Evolutionary conservation across 1,140 invertebrate species (phyloP).

Genomic region (Drosophila grimshawi): DNA sequence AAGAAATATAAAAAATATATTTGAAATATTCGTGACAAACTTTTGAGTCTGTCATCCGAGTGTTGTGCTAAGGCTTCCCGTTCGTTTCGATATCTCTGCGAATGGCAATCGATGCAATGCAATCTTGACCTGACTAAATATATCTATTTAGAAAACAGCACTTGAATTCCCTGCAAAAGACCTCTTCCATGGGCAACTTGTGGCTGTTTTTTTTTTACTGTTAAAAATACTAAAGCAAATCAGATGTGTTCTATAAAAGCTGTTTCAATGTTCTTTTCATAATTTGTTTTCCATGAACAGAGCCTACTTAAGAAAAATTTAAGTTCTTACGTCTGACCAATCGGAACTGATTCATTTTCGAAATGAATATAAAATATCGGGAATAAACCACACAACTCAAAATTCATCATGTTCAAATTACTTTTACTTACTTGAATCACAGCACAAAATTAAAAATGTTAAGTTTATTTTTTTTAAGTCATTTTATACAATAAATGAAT

Average conservation of each 20-base stretch:
- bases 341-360: too few relatives aligned
- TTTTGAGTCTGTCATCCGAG: slow-evolving; percentile 19
- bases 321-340: not conserved
- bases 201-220: not conserved
- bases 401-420: too few relatives aligned
- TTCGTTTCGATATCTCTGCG: not conserved
- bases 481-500: too few relatives aligned
- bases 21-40: not conserved
- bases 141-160: not conserved
- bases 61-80: slow-evolving; percentile 1
- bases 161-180: not conserved
- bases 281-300: not conserved
- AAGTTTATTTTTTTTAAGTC: too few relatives aligned
- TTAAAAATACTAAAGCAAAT: not conserved
- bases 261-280: not conserved
- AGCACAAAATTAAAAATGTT: too few relatives aligned
- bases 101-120: slow-evolving; percentile 24
- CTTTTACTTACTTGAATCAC: too few relatives aligned
- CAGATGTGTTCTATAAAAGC: slow-evolving; percentile 6
- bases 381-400: too few relatives aligned
- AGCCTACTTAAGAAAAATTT: slow-evolving; percentile 5
- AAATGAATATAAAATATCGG: too few relatives aligned
- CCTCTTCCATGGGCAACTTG: too few relatives aligned
- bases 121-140: not conserved
- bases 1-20: not conserved